phyloP scores from a whole-genome alignment of 2,113 vertebrate genomes.

The Climacteris rufus region DNA sequence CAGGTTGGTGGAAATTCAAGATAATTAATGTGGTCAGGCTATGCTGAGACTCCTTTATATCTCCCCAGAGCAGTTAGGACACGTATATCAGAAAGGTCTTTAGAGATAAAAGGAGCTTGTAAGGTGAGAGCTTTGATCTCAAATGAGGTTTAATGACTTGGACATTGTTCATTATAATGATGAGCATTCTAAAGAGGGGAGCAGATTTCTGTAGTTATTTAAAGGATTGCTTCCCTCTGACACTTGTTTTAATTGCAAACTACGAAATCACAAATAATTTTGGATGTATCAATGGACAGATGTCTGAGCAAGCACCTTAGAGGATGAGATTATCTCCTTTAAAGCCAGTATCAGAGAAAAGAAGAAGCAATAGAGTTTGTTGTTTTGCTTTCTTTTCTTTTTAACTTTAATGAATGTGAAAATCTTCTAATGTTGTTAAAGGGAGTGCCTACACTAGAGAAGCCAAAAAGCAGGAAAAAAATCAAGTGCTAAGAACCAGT shows the following conservation, averaged over 20 bases:
- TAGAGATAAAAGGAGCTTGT: neutral
- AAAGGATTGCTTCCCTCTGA: neutral
- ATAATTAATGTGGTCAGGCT: neutral
- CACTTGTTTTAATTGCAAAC: neutral
- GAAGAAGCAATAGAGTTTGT: neutral
- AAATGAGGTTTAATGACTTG: neutral
- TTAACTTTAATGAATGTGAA: neutral
- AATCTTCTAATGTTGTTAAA: neutral
- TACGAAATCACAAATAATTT: neutral
- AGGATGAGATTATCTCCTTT: neutral
- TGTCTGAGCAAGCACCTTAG: neutral
- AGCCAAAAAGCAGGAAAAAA: neutral
- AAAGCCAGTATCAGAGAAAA: neutral
- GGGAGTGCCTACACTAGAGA: neutral
- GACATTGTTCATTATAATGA: neutral
- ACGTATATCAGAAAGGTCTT: neutral
- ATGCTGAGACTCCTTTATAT: neutral
- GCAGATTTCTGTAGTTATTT: neutral
- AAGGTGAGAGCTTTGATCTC: neutral
- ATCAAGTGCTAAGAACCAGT: neutral
- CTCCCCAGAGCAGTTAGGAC: neutral
- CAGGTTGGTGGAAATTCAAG: neutral
- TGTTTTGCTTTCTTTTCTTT: neutral
- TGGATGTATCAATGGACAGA: neutral
- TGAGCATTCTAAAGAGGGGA: neutral